Percentiles rank a stretch among this genome's conserved stretches.
These are phyloP conservation scores for Anoplolepis gracilipes DNA, from an alignment of 1,140 invertebrate genomes.

Conservation along the genomic window DNA sequence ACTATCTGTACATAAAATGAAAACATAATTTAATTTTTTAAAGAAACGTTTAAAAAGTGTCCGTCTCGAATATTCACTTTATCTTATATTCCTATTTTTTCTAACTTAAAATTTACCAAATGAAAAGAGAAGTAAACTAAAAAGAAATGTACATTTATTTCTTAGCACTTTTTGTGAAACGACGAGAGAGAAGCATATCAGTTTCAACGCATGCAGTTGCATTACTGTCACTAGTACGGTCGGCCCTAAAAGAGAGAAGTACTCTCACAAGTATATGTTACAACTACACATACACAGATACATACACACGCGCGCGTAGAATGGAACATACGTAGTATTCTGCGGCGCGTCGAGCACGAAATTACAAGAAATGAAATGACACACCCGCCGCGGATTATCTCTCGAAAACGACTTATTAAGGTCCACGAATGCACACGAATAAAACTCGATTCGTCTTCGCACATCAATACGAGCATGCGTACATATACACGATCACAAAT, in stretches of 20 bases:
- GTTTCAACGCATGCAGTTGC: neutral
- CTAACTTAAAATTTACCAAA: too few relatives aligned
- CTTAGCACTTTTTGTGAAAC: neutral
- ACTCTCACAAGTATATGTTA: neutral
- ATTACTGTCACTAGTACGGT: neutral
- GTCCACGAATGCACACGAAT: conserved; percentile 50
- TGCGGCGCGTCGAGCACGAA: conserved; percentile 76
- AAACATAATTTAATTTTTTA: neutral
- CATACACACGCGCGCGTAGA: neutral
- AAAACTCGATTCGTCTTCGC: conserved; percentile 40
- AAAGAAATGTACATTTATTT: neutral
- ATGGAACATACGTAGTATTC: conserved; percentile 59
- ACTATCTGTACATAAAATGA: too few relatives aligned
- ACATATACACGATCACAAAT: neutral
- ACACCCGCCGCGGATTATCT: conserved; percentile 83
- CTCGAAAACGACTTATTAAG: conserved; percentile 85
- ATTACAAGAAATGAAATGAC: conserved; percentile 86
- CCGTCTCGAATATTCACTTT: neutral
- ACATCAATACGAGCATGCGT: neutral
- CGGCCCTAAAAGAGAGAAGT: neutral
- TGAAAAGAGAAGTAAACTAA: too few relatives aligned
- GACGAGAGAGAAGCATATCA: neutral
- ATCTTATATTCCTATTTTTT: neutral
- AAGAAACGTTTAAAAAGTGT: neutral
- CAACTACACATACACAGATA: neutral